phyloP scores from a whole-genome alignment of 1,140 invertebrate genomes.

The Bombus vancouverensis region DNA sequence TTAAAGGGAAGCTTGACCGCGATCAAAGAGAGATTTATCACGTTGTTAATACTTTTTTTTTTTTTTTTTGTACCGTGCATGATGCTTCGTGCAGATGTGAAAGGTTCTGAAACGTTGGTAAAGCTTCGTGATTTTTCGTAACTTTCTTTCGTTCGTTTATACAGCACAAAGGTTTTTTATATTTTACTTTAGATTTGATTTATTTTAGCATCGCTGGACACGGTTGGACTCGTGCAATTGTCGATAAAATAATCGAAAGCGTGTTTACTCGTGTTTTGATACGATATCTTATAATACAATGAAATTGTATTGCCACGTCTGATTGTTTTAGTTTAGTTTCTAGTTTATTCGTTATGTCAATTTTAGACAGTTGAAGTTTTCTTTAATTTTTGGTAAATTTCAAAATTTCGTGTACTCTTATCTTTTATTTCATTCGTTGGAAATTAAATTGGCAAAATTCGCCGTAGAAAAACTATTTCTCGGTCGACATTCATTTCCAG shows the following conservation, averaged over 20 bases:
- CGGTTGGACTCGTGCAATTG: no score
- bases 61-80: background rate
- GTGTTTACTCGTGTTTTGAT: background rate
- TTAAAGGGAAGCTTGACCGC: background rate
- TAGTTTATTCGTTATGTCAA: background rate
- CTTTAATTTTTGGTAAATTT: no score
- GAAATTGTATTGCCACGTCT: background rate
- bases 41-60: background rate
- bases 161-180: no score
- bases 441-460: no score
- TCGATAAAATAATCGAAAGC: no score
- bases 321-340: background rate
- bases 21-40: constrained; percentile 16
- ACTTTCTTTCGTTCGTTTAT: no score
- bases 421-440: no score
- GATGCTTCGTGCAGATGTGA: background rate
- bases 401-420: no score
- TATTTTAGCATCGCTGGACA: no score
- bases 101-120: background rate
- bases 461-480: background rate
- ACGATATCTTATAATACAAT: background rate
- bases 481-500: background rate
- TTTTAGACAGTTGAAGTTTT: background rate
- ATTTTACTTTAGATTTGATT: no score
- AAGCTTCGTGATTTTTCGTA: background rate